A percentile compares a stretch with the other conserved stretches of the same genome.
Evolutionary conservation across 2,797 vertebrate species (phyloP).

Genomic region (Bovichtus diacanthus): DNA sequence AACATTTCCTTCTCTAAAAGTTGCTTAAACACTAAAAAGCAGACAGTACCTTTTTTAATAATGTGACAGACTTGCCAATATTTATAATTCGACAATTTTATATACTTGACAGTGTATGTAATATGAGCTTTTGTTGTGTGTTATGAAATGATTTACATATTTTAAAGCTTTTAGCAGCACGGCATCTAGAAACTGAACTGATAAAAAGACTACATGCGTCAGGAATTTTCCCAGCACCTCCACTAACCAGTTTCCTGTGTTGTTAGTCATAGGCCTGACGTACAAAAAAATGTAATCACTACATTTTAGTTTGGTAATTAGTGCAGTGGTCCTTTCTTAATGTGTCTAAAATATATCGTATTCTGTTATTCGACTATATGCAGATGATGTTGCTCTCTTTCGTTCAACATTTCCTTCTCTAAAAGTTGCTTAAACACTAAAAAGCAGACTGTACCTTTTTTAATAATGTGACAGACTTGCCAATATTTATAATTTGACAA

Average conservation of each 20-base stretch:
- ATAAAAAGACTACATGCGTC: no score
- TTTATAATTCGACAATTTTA: background rate
- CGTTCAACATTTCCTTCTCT: background rate
- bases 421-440: background rate
- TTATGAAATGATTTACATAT: no score
- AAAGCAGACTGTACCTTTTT: background rate
- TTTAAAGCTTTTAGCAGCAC: no score
- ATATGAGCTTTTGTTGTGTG: no score
- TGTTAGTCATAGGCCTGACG: background rate
- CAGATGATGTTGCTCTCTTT: slow-evolving; percentile 12
- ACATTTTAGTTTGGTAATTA: background rate
- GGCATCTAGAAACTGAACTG: no score
- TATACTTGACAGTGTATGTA: background rate
- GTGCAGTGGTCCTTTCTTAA: background rate
- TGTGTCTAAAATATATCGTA: background rate
- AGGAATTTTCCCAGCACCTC: no score
- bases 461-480: background rate
- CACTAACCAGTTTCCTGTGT: no score
- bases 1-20: background rate
- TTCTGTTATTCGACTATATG: background rate
- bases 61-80: background rate
- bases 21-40: background rate
- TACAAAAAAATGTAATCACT: background rate
- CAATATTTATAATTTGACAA: background rate
- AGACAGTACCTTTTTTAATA: background rate